Base-by-base conservation (phyloP, 2,797 vertebrate genomes). In the Hemitrygon akajei region DNA sequence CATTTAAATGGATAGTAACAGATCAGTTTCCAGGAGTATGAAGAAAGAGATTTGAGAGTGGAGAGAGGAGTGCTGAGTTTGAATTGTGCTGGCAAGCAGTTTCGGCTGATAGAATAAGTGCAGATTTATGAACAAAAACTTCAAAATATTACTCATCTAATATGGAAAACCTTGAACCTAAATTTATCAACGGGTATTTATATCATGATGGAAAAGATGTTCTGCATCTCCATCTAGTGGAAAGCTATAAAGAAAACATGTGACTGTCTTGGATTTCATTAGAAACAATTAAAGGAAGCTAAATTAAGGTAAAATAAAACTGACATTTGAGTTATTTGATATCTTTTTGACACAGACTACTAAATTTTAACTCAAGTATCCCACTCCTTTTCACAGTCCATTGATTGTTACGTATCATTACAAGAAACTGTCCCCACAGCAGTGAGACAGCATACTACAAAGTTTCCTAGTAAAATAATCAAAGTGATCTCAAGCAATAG, bases 221-320 rank as follows among this genome's bases (percentile, higher is more conserved):
- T 75, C 63, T 89, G 20, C n/a, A 69, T 69, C 86, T 18, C 86
- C 86, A 63, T 69, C 86, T 89, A 69, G 60, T 89, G 86, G 63
- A 37, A 20, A 18, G n/a, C 22, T 22, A 69, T 69, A 20, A 63
- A 69, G 47, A 89, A 69, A 89, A 69, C 86, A 89, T 22, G n/a
- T 20, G n/a, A 34, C 34, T 69, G n/a, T 22, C 84, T n/a, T 69
- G 22, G 60, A 37, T 89, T 89, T 89, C 63, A 37, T 16, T 69
- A 25, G 30, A 7, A 30, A 4, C 11, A 86, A 47, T 27, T 20
- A 60, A 58, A 86, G 6, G 30, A 16, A 34, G 60, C 0, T 1
- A 18, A 34, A n/a, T 34, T 34, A 89, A 87, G 47, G 58, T 20
- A 63, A n/a, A 10, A 10, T 3, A 47, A 20, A 14, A 60, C 60